Percentiles rank a stretch among this genome's conserved stretches.
These are phyloP conservation scores for Peucedramus taeniatus DNA, from an alignment of 2,113 vertebrate species.

Conservation along the genomic window DNA sequence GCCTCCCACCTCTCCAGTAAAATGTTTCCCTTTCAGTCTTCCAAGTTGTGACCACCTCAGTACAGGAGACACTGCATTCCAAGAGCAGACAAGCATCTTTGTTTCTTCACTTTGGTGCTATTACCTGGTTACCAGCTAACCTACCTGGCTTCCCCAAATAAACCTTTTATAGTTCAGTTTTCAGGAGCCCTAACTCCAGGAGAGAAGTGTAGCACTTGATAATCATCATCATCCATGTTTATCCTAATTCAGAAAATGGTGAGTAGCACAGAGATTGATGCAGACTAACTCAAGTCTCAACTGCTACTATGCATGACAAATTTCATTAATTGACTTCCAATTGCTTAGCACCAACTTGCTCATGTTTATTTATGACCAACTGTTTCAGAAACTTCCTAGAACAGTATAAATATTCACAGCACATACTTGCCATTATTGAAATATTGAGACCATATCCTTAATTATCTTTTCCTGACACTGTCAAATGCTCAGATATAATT, in stretches of 20 bases:
- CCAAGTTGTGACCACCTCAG: neutral
- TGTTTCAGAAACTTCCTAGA: conserved; percentile 31
- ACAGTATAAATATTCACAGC: conserved; percentile 20
- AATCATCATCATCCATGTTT: neutral
- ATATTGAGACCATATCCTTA: conserved; percentile 26
- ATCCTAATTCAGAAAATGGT: neutral
- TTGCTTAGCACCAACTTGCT: neutral
- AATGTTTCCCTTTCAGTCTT: neutral
- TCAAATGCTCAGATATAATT: conserved; percentile 27
- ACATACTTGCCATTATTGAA: conserved; percentile 30
- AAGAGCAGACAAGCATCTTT: neutral
- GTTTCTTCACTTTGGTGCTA: neutral
- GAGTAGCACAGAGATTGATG: neutral
- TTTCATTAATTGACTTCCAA: conserved; percentile 49
- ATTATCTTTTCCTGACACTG: conserved; percentile 40
- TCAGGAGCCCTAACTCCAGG: neutral
- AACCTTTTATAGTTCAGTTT: neutral
- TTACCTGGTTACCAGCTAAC: neutral
- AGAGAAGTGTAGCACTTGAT: neutral
- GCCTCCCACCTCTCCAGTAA: neutral
- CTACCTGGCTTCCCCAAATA: neutral
- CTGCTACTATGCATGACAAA: conserved; percentile 10
- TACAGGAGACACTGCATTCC: rapidly evolving
- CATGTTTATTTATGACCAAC: conserved; percentile 61
- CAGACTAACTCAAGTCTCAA: neutral